Evolutionary conservation across 2,888 invertebrate genomes (phyloP), one percentile per base, ranked within the genome.

Genomic region (Dasysyrphus albostriatus): DNA sequence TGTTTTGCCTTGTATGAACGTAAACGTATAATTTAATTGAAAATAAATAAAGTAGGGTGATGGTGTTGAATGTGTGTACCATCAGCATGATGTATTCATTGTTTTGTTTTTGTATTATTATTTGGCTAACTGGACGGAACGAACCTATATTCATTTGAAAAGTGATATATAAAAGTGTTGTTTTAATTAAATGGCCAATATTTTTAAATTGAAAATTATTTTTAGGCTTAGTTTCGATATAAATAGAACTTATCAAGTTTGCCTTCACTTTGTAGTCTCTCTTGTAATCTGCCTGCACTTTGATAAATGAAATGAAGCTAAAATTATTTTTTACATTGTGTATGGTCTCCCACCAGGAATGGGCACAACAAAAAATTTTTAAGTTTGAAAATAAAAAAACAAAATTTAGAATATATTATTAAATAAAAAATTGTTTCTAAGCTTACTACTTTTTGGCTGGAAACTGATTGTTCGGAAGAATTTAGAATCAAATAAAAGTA

Each of bases 11-110:
- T 51, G 69, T 63, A 74, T 63, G 56, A 77, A 69, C 37, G 65
- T 73, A 65, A 79, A 65, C 78, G 79, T 56, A 24, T 3, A 72
- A 51, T 84, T 80, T 80, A 84, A 84, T 84, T 84, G 80, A 80
- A 84, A 84, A 73, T 72, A 72, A 83, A 83, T 75, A 83, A 69
- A 70, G 49, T 44, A 49, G 79, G 24, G 34, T 56, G 34, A 29
- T 42, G 14, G 61, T 24, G 61, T 24, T 42, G 65, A 47, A 49
- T 39, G 59, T 73, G 72, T 44, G 29, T 24, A 7, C 32, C 7
- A 32, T n/a, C 9, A 19, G 42, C 59, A 69, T 69, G 14, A 56
- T 56, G 39, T 67, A 4, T 65, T 59, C 5, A 42, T 47, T 59
- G 51, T 10, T 49, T 67, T 67, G 51, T 72, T 24, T 67, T 24